A percentile compares a stretch with the other conserved stretches of the same genome.
These are phyloP conservation scores for Nannospalax galili DNA, from an alignment of 2,113 vertebrate genomes.

Conservation along the genomic window DNA sequence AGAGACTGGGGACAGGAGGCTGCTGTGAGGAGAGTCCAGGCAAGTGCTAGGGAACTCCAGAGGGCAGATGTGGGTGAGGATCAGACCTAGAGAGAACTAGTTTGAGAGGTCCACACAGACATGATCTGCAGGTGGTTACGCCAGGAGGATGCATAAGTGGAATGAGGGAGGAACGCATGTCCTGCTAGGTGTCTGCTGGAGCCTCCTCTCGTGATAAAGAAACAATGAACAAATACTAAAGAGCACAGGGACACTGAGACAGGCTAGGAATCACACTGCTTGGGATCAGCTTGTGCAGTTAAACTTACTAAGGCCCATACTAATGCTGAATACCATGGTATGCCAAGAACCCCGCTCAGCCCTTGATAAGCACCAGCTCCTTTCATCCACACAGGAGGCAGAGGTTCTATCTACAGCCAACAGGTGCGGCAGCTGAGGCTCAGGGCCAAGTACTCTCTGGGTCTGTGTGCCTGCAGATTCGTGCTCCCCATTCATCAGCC, in stretches of 20 bases:
- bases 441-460: accelerated
- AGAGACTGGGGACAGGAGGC: background rate
- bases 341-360: background rate
- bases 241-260: background rate
- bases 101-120: background rate
- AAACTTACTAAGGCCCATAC: background rate
- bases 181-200: background rate
- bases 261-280: background rate
- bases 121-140: background rate
- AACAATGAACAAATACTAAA: background rate
- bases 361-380: accelerated
- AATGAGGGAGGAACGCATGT: background rate
- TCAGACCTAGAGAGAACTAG: background rate
- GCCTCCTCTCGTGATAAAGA: background rate
- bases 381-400: background rate
- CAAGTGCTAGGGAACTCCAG: background rate
- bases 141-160: background rate
- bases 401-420: background rate
- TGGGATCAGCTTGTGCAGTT: background rate
- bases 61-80: background rate
- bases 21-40: background rate
- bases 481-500: background rate
- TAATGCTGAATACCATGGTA: background rate
- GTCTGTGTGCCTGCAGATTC: accelerated
- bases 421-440: background rate